A percentile compares a stretch with the other conserved stretches of the same genome.
Conservation (phyloP, 1,140 invertebrate genomes). For the Lasioglossum albipes region DNA sequence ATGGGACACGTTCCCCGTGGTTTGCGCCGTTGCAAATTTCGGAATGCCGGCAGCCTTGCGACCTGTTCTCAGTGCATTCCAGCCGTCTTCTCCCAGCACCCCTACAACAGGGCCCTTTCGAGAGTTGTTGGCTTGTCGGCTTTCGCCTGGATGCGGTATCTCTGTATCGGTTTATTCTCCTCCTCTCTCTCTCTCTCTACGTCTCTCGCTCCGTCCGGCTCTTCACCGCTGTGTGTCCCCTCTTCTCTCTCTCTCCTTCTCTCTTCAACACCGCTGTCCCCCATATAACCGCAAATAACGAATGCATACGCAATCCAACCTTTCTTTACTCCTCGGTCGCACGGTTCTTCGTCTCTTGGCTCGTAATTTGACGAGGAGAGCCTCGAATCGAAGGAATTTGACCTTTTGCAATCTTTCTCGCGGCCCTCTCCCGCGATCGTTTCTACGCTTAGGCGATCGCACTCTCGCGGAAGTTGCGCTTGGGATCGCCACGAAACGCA, state of each 20-base stretch:
- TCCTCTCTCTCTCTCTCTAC: slow-evolving; percentile 9
- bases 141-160: slow-evolving; percentile 60
- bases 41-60: slow-evolving; percentile 75
- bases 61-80: slow-evolving; percentile 74
- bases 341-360: slow-evolving; percentile 35
- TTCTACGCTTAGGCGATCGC: background rate
- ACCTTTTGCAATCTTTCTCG: slow-evolving; percentile 45
- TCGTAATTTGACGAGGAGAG: slow-evolving; percentile 51
- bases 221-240: no score
- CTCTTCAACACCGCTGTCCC: slow-evolving; percentile 20
- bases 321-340: slow-evolving; percentile 52
- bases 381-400: slow-evolving; percentile 44
- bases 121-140: slow-evolving; percentile 63
- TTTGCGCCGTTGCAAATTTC: slow-evolving; percentile 71
- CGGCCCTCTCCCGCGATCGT: slow-evolving; percentile 28
- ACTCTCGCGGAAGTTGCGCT: slow-evolving; percentile 28
- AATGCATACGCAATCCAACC: slow-evolving; percentile 58
- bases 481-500: no score
- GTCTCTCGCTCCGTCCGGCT: background rate
- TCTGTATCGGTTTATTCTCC: slow-evolving; percentile 60
- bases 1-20: slow-evolving; percentile 31
- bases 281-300: slow-evolving; percentile 55
- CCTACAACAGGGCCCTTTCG: slow-evolving; percentile 53
- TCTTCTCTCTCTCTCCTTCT: background rate
- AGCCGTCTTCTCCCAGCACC: slow-evolving; percentile 51